Base-by-base conservation (phyloP, 2,797 vertebrate genomes). In the Coluber constrictor region DNA sequence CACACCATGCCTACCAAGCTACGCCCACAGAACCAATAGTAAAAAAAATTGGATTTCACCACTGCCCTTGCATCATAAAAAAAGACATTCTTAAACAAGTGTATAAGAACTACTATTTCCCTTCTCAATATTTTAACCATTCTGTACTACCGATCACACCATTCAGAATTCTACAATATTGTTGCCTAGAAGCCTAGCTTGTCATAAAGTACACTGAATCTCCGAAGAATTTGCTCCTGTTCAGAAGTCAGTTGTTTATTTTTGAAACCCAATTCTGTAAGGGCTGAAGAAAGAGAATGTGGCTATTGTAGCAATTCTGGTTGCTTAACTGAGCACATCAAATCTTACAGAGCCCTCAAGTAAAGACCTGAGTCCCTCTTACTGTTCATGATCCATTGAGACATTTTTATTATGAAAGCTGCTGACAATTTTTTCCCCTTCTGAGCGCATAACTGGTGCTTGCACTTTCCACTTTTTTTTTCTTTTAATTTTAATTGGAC, bases 401-500 rank as follows among this genome's bases (percentile, higher is more conserved):
- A 95, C 87, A 95, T 92, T 96, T 94, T 96, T 96, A 96, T 95
- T 94, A 95, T 93, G 94, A 94, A 95, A 96, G 95, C 96, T 96
- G 92, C 90, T 95, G 95, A 95, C 96, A 97, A 93, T 93, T 95
- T 87, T 93, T 95, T 93, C 92, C 95, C 95, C 96, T 97, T 95
- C 94, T 94, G 92, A 96, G 94, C 51, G 0, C 87, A 96, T 95
- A 92, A 95, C 96, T 94, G 95, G 93, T 93, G 93, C 92, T 37
- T 92, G 95, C 93, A 94, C 94, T 95, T 93, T 90, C 13, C 2
- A 92, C 90, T 91, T 95, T 96, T 95, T 94, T 74, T 79, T 96
- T 95, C 93, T 95, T 97, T 95, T 95, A 95, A 96, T 96, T 96
- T 96, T 97, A 97, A 96, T 96, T 97, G 97, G 95, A 94, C 92